Percentiles rank a stretch among this genome's conserved stretches.
Evolutionary conservation across 2,888 invertebrate genomes (phyloP).

Genomic region (Drosophila hawaiiensis): DNA sequence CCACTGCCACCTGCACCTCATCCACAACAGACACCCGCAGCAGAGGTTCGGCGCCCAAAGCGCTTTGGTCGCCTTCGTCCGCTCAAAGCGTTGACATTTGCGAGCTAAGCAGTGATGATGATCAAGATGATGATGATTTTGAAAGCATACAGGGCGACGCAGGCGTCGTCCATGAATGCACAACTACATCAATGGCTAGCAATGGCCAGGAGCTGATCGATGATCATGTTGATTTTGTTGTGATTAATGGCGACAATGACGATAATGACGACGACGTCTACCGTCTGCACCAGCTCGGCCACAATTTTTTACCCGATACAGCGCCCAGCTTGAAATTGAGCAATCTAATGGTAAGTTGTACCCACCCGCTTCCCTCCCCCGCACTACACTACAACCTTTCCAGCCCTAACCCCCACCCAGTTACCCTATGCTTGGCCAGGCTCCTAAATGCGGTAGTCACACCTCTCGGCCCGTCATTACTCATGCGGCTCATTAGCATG

Average conservation of each 20-base stretch:
- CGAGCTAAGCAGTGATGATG: slow-evolving; percentile 71
- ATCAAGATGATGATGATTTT: slow-evolving; percentile 47
- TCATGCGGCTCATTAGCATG: slow-evolving; percentile 75
- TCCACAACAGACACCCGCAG: slow-evolving; percentile 57
- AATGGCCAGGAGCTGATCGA: slow-evolving; percentile 70
- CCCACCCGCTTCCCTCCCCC: slow-evolving; percentile 11
- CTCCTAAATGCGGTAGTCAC: slow-evolving; percentile 47
- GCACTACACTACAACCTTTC: slow-evolving; percentile 7
- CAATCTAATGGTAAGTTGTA: slow-evolving; percentile 85
- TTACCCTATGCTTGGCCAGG: slow-evolving; percentile 21
- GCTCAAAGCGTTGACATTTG: slow-evolving; percentile 74
- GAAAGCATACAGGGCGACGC: slow-evolving; percentile 59
- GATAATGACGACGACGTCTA: slow-evolving; percentile 38
- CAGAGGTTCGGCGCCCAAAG: slow-evolving; percentile 32
- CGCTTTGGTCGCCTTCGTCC: slow-evolving; percentile 37
- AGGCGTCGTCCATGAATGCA: slow-evolving; percentile 54
- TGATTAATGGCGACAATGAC: slow-evolving; percentile 68
- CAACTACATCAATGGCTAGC: slow-evolving; percentile 42
- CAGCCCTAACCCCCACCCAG: slow-evolving; percentile 1
- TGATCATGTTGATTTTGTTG: slow-evolving; percentile 72
- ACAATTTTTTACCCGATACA: slow-evolving; percentile 83
- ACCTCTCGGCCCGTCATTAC: slow-evolving; percentile 52
- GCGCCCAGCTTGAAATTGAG: slow-evolving; percentile 85
- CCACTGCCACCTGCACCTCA: slow-evolving; percentile 55
- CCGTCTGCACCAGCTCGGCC: slow-evolving; percentile 66